Base-by-base conservation (phyloP, 1,140 invertebrate species). In the Periplaneta americana region DNA sequence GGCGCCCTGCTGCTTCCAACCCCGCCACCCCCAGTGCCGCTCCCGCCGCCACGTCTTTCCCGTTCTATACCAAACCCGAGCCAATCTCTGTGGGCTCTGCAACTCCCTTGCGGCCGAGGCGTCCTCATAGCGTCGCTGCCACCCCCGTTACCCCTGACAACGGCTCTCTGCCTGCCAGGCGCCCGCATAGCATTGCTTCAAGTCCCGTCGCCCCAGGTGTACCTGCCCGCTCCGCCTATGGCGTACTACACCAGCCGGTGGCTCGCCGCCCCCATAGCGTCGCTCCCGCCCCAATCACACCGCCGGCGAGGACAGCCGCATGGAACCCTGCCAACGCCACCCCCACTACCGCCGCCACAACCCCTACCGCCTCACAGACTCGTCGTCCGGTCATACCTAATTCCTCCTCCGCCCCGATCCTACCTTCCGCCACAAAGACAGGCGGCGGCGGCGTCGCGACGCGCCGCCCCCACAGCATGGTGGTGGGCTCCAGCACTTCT, bases 321-420 rank as follows among this genome's bases (percentile, higher is more conserved):
- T n/a, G n/a, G n/a, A n/a, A n/a, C n/a, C n/a, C n/a, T 85, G 87
- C 82, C 84, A 85, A 81, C 83, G n/a, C 86, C 15, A 18, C 33
- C 75, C 28, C 4, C 35, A 36, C 35, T 18, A 36, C 6, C 22
- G 85, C 85, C 84, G 84, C 84, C 85, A 87, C 79, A 83, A 86
- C 82, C 85, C 87, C 80, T 9, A 84, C 86, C 87, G 34, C 88
- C 86, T 86, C 86, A 84, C 75, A 81, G 86, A 83, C 88, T 86
- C 83, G 87, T 83, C 78, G 83, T 88, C 87, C 86, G 87, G 83
- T 84, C 87, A 84, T 87, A 87, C 85, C 87, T 87, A 81, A 11
- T 28, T 66, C 87, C 87, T 84, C 83, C 87, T 83, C 87, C 87
- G 82, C 85, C 86, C 82, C 84, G 85, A 82, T 83, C 87, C 4